Conservation (phyloP, 1,140 invertebrate species). For the Babylonia areolata region DNA sequence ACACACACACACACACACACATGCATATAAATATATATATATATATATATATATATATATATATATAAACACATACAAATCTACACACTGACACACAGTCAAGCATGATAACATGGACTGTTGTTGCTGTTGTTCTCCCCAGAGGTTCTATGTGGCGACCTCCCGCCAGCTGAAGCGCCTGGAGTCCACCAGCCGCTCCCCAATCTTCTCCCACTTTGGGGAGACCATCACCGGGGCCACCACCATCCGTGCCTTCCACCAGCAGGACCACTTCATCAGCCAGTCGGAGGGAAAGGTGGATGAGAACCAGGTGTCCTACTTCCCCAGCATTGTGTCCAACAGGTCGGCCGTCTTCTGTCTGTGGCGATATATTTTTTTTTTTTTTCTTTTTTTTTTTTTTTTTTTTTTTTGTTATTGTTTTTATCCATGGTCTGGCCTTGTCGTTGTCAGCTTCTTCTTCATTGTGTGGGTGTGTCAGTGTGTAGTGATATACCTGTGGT, state of each 20-base stretch:
- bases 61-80: no score
- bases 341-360: constrained; percentile 58
- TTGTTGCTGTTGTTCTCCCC: constrained; percentile 55
- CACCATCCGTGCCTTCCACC: constrained; percentile 72
- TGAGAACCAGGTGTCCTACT: constrained; percentile 77
- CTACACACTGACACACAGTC: no score
- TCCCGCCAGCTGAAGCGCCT: constrained; percentile 96
- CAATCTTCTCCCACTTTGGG: constrained; percentile 98
- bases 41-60: neutral
- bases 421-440: no score
- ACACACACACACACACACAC: constrained; percentile 1
- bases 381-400: no score
- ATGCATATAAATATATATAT: neutral
- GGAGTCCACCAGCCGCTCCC: constrained; percentile 96
- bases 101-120: no score
- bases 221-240: constrained; percentile 81
- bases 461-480: no score
- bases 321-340: constrained; percentile 70
- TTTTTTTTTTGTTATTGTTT: no score
- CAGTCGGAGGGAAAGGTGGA: constrained; percentile 79
- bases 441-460: no score
- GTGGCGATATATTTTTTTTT: no score
- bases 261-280: constrained; percentile 77
- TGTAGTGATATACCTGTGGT: no score
- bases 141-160: constrained; percentile 95